Percentiles rank a stretch among this genome's conserved stretches.
Evolutionary conservation across 2,113 vertebrate genomes (phyloP).

Genomic region (Uria lomvia): DNA sequence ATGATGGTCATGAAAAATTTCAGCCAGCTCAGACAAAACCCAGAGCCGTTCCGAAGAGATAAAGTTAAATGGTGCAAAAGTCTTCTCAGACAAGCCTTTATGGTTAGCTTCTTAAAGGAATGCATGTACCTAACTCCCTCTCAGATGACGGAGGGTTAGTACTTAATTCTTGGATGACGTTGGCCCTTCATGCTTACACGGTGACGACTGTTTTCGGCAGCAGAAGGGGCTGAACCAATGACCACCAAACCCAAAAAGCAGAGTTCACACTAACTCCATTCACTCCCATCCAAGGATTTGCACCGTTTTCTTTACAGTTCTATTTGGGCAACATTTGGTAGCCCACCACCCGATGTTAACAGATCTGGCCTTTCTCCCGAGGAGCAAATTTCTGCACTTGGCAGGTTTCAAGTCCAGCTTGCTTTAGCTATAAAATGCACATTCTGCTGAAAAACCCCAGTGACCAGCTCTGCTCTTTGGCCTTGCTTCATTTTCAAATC

Average conservation of each 20-base stretch:
- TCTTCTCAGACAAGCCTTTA: slow-evolving; percentile 41
- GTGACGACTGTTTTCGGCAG: not conserved
- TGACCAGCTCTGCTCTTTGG: not conserved
- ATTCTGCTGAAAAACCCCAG: not conserved
- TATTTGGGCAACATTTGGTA: not conserved
- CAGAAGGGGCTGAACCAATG: not conserved
- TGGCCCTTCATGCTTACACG: not conserved
- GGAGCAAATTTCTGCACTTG: not conserved
- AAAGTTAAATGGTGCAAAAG: slow-evolving; percentile 59
- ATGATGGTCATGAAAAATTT: slow-evolving; percentile 59
- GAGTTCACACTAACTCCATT: not conserved
- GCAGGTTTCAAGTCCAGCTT: not conserved
- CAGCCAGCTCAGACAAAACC: slow-evolving; percentile 50
- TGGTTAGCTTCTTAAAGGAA: slow-evolving; percentile 48
- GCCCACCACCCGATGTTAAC: accelerated
- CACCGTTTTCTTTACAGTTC: not conserved
- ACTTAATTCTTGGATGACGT: slow-evolving; percentile 36
- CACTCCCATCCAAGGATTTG: not conserved
- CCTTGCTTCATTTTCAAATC: slow-evolving; percentile 51
- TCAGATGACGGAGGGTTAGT: slow-evolving; percentile 2
- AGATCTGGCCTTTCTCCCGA: not conserved
- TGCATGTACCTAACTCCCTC: slow-evolving; percentile 51
- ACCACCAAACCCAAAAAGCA: not conserved
- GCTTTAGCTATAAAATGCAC: not conserved
- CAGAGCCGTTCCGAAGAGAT: slow-evolving; percentile 58